Percentiles rank a stretch among this genome's conserved stretches.
Evolutionary conservation across 2,797 vertebrate genomes (phyloP).

Genomic region (Octomys mimax): DNA sequence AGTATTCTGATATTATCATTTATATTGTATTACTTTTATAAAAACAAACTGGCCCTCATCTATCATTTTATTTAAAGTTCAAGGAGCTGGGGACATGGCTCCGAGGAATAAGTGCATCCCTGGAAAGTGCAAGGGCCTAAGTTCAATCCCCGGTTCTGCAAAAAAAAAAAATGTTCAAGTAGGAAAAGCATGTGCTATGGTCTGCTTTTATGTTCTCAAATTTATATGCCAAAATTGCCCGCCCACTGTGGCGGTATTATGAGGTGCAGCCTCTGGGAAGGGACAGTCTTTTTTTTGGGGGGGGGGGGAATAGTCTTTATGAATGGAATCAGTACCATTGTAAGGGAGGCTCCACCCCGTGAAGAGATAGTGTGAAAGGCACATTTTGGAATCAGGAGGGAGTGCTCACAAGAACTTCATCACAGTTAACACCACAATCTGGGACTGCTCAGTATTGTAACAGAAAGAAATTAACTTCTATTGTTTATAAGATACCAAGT

Average conservation of each 20-base stretch:
- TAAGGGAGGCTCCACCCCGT: background rate
- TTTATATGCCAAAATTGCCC: background rate
- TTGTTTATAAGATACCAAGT: background rate
- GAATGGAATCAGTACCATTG: background rate
- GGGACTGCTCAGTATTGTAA: background rate
- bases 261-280: background rate
- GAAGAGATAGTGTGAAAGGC: background rate
- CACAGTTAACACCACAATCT: background rate
- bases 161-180: background rate
- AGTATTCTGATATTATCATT: slow-evolving; percentile 23
- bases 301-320: background rate
- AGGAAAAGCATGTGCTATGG: background rate
- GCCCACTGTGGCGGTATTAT: background rate
- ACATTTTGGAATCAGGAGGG: background rate
- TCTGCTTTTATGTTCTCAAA: background rate
- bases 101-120: no score
- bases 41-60: background rate
- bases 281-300: background rate
- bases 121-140: no score
- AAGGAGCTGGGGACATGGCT: no score
- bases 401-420: background rate
- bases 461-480: background rate
- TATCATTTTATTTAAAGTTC: background rate
- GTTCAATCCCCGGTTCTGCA: no score
- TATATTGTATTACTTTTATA: slow-evolving; percentile 12